Conservation (phyloP, 1,140 invertebrate species). For the Pantala flavescens region DNA sequence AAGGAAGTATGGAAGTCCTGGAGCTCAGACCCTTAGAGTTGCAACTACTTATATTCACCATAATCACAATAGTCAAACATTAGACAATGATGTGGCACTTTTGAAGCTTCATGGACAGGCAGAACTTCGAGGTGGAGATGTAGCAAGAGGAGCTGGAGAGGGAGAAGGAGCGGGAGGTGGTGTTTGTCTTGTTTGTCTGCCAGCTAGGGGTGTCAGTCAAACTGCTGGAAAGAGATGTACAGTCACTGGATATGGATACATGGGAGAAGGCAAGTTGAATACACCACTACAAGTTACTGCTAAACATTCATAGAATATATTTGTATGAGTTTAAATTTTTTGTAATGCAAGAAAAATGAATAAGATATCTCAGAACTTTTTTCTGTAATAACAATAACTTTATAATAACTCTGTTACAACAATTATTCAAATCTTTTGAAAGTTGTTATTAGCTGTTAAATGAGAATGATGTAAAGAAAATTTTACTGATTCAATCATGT, state of each 20-base stretch:
- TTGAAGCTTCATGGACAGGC: constrained; percentile 84
- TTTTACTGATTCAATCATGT: too few relatives aligned
- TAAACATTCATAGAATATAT: too few relatives aligned
- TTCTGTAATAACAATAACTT: too few relatives aligned
- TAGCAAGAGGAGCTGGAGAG: constrained; percentile 44
- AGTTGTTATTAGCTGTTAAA: too few relatives aligned
- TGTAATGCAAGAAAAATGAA: too few relatives aligned
- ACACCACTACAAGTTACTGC: background rate
- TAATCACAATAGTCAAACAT: constrained; percentile 90
- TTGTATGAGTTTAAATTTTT: too few relatives aligned
- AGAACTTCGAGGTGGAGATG: constrained; percentile 48
- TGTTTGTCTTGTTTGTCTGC: constrained; percentile 71
- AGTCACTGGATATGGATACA: constrained; percentile 87
- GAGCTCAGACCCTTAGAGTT: constrained; percentile 77
- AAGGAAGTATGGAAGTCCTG: constrained; percentile 71
- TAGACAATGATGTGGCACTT: constrained; percentile 92
- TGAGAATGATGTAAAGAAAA: too few relatives aligned
- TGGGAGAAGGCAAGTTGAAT: constrained; percentile 68
- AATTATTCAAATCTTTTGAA: too few relatives aligned
- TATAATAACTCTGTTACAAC: too few relatives aligned
- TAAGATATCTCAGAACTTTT: too few relatives aligned
- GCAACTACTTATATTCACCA: constrained; percentile 92
- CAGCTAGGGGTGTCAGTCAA: constrained; percentile 72
- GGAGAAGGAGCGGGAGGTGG: constrained; percentile 49
- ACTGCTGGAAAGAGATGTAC: constrained; percentile 79